Evolutionary conservation across 2,113 vertebrate genomes (phyloP), one percentile per base, ranked within the genome.

Genomic region (Lasiurus cinereus): DNA sequence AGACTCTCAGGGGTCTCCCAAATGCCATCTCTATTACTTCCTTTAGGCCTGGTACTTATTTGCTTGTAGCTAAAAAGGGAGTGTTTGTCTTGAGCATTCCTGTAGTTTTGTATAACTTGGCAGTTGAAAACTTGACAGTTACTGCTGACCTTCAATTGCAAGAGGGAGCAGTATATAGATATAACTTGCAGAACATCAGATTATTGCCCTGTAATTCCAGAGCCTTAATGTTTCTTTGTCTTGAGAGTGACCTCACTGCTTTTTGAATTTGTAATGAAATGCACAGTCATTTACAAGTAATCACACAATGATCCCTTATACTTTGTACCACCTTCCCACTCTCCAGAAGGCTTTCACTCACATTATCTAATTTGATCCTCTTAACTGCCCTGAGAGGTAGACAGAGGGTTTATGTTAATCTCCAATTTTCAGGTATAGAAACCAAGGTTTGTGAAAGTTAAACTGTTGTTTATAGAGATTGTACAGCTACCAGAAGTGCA

Each of bases 1-100:
- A 91, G 96, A 82, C 39, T 97, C 97, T 97, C 94, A 87, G 94
- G 94, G 54, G 92, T 88, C 97, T 97, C 95, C 72, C 88, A 87
- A 90, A 94, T 0, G 79, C 89, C 82, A 80, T 97, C 94, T 97
- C 82, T 93, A 36, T 98, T 97, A 97, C 90, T 95, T 97, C 54
- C 48, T 85, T 78, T 96, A 92, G 91, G 96, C 91, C 31, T 0
- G 1, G 13, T 78, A 54, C 19, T 56, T 56, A 21, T 98, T 97
- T 96, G 91, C 93, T 92, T 96, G 95, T 96, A 95, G 84, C 72
- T 96, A 90, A 31, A 27, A 93, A 96, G n/a, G 94, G 74, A 80
- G n/a, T 33, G 43, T 77, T 91, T 64, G 62, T 94, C 87, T 50
- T 74, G 72, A 94, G 64, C 36, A 9, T 15, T 90, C 52, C n/a